A percentile compares a stretch with the other conserved stretches of the same genome.
Conservation (phyloP, 2,797 vertebrate species). For the Limosa lapponica region DNA sequence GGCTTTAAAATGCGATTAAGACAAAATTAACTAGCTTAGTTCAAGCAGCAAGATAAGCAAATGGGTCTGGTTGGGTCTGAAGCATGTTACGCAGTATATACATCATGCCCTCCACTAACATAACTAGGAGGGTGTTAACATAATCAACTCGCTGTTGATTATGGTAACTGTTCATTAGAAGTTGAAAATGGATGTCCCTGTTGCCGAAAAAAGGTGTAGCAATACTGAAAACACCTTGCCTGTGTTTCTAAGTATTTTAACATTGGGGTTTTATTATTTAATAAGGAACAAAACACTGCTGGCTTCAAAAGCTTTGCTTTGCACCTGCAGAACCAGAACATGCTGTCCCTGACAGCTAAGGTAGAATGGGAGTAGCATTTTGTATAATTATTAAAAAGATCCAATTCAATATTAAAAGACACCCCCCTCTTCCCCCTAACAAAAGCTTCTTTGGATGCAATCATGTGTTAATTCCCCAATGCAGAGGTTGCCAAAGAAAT, state of each 20-base stretch:
- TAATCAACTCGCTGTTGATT: not conserved
- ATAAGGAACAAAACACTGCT: not conserved
- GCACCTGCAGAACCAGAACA: not conserved
- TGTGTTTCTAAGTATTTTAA: not conserved
- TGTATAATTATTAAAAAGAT: not conserved
- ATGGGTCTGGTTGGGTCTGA: not conserved
- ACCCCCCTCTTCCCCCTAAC: not conserved
- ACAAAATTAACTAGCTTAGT: conserved; percentile 32
- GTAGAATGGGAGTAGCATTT: not conserved
- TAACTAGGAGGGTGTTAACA: not conserved
- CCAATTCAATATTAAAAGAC: not conserved
- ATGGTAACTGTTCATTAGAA: not conserved
- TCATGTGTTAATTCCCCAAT: not conserved
- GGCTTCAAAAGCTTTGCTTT: not conserved
- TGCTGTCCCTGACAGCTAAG: not conserved
- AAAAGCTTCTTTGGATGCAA: not conserved
- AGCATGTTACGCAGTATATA: not conserved
- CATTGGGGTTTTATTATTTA: not conserved
- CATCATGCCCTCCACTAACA: not conserved
- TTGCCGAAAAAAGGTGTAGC: not conserved
- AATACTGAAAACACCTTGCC: not conserved
- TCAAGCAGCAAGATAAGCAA: not conserved
- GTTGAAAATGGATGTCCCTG: not conserved
- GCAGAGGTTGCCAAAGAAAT: not conserved
- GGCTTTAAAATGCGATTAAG: conserved; percentile 14